These are phyloP conservation scores for Pteruthius melanotis DNA, from an alignment of 2,113 vertebrate species.

Conservation along the genomic window DNA sequence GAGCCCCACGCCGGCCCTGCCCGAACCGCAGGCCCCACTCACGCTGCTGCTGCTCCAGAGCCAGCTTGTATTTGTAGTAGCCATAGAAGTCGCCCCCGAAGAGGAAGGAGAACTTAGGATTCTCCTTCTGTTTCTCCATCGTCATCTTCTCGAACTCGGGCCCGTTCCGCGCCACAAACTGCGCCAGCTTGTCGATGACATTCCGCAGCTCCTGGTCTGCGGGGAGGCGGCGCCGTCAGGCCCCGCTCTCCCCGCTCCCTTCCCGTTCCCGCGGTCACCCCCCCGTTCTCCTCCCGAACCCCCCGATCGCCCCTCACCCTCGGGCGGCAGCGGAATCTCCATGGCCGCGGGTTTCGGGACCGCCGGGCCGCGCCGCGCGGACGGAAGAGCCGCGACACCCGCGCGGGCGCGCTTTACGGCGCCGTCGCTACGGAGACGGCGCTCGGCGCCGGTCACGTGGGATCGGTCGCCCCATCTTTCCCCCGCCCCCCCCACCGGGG, in stretches of 20 bases:
- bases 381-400: conserved; percentile 35
- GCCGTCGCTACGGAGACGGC: conserved; percentile 16
- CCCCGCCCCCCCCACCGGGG: rapidly evolving
- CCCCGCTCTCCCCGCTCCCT: not conserved
- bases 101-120: conserved; percentile 95
- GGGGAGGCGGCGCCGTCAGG: not conserved
- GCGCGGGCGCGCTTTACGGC: conserved; percentile 59
- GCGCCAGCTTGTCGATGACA: conserved; percentile 97
- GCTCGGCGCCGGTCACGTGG: not conserved
- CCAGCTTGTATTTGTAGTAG: conserved; percentile 96
- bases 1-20: not conserved
- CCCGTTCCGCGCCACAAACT: conserved; percentile 96
- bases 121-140: conserved; percentile 99
- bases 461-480: rapidly evolving
- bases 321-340: conserved; percentile 80
- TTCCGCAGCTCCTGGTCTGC: conserved; percentile 96
- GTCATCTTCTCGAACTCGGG: conserved; percentile 99
- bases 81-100: conserved; percentile 95
- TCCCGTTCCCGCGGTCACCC: not conserved
- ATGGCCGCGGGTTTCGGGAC: conserved; percentile 25
- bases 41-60: conserved; percentile 92
- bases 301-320: conserved; percentile 58
- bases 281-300: not conserved
- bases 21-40: conserved; percentile 44
- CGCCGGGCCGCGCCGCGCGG: conserved; percentile 10